Conservation (phyloP, 2,113 vertebrate genomes). For the Centropus bengalensis region DNA sequence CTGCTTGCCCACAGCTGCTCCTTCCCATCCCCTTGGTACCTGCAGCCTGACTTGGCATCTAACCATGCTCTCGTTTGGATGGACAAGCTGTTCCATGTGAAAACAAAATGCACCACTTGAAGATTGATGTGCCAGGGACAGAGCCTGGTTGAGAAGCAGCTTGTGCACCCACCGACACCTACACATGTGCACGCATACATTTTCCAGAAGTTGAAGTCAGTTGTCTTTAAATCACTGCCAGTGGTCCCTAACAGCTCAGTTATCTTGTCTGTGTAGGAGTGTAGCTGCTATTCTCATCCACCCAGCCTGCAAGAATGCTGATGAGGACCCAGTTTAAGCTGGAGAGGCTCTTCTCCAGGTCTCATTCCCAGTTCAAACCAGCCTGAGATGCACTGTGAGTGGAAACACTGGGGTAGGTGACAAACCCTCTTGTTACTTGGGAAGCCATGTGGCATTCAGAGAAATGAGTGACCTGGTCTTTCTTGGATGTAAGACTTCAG, state of each 20-base stretch:
- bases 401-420: neutral
- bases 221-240: neutral
- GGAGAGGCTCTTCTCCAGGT: neutral
- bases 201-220: neutral
- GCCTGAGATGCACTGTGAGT: neutral
- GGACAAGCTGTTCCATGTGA: neutral
- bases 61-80: neutral
- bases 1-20: conserved; percentile 7
- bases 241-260: neutral
- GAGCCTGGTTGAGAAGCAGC: neutral
- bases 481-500: neutral
- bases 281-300: too few species aligned
- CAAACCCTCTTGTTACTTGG: neutral
- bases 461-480: neutral
- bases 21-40: neutral
- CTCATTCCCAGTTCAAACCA: neutral
- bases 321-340: neutral
- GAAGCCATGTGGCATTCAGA: neutral
- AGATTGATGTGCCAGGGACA: neutral
- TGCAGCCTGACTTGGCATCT: neutral
- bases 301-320: neutral
- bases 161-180: neutral
- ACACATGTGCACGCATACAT: fast-evolving
- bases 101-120: neutral
- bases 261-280: neutral